Base-by-base conservation (phyloP, 2,797 vertebrate genomes). In the Propithecus deckenii region DNA sequence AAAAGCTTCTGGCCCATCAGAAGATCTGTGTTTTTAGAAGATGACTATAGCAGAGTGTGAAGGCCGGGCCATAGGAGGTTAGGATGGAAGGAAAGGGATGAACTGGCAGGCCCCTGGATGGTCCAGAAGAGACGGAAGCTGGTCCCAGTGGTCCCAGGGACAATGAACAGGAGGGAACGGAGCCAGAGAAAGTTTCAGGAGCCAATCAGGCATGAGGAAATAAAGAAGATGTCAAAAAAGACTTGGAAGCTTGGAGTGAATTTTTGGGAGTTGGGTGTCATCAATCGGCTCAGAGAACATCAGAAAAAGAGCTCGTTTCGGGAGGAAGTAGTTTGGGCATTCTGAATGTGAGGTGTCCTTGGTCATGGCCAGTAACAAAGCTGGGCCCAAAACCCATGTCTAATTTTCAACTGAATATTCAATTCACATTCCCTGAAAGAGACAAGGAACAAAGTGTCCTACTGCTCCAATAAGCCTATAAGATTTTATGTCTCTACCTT, bases 61-160 rank as follows among this genome's bases (percentile, higher is more conserved):
- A 63, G 11, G 57, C 6, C 0, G 8, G n/a, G 17, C 13, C 52
- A 0, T 1, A 6, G 22, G 30, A 85, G 9, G 52, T 7, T 35
- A 38, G 46, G 38, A 12, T 0, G 22, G 5, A 67, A 67, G 61
- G 23, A 17, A 15, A 43, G 48, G 35, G 30, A 6, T 0, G 3
- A 20, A 20, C 10, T 0, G 4, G 46, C 32, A 22, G 46, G 15
- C 23, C 41, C 30, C 30, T 20, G 35, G 28, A 3, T 1, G 22
- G 35, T 61, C 15, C 12, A 23, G 25, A 1, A n/a, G 67, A 43
- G 50, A 20, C 28, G 63, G 57, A 50, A 28, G 57, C 57, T 71
- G 43, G 57, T 22, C 83, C 80, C 15, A 8, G 69, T 0, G 48
- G 8, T 30, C 90, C 87, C 69, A 41, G 52, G 41, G 48, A 50